Percentiles rank a stretch among this genome's conserved stretches.
Conservation (phyloP, 2,888 invertebrate genomes). For the Epinotia ramella region DNA sequence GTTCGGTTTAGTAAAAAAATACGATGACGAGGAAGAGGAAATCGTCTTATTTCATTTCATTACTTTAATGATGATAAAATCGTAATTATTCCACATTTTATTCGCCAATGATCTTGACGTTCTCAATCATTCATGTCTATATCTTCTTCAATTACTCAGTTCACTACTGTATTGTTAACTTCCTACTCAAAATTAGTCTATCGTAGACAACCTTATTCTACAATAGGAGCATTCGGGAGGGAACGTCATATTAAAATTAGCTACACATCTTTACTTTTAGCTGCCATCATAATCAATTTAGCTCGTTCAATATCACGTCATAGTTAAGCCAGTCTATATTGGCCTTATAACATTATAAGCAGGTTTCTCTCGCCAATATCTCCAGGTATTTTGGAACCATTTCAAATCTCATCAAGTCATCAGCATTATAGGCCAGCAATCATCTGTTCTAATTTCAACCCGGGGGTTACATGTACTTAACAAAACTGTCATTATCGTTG, state of each 20-base stretch:
- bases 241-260: not conserved
- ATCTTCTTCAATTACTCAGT: not conserved
- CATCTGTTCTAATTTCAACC: conserved; percentile 63
- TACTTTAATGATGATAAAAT: too few relatives aligned
- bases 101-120: not conserved
- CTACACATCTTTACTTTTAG: not conserved
- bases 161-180: not conserved
- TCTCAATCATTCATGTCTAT: not conserved
- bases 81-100: not conserved
- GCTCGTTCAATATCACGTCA: not conserved
- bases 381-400: conserved; percentile 30
- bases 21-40: too few relatives aligned
- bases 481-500: conserved; percentile 74
- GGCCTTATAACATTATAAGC: not conserved
- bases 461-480: conserved; percentile 75
- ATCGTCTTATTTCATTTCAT: too few relatives aligned
- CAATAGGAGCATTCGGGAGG: not conserved
- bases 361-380: not conserved
- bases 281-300: not conserved
- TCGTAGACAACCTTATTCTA: too few relatives aligned
- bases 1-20: too few relatives aligned
- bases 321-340: not conserved
- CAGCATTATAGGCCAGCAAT: conserved; percentile 10
- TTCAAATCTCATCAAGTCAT: conserved; percentile 24
- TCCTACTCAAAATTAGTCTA: not conserved